Percentiles rank a stretch among this genome's conserved stretches.
phyloP scores from a whole-genome alignment of 2,113 vertebrate genomes.

The Hystrix cristata region DNA sequence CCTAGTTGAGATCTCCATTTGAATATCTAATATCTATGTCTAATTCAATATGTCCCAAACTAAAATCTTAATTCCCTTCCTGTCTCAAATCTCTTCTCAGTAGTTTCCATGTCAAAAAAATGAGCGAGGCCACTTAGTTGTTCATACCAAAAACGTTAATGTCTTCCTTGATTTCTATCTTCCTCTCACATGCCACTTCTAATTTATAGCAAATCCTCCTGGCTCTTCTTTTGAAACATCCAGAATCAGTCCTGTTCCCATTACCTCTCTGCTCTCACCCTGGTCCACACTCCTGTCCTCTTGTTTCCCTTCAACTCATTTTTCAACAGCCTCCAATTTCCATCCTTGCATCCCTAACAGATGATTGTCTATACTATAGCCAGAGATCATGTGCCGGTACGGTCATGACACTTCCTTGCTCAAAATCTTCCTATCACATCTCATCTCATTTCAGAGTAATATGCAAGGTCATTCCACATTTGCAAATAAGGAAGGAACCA shows the following conservation, averaged over 20 bases:
- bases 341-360: background rate
- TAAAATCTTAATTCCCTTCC: background rate
- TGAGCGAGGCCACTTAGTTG: background rate
- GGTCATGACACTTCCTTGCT: background rate
- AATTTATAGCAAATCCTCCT: background rate
- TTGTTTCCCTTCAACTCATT: slow-evolving; percentile 27
- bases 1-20: background rate
- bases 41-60: background rate
- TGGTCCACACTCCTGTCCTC: background rate
- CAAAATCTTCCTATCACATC: background rate
- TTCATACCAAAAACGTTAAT: background rate
- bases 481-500: slow-evolving; percentile 49
- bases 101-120: background rate
- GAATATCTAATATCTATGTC: background rate
- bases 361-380: background rate
- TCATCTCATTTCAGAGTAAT: background rate
- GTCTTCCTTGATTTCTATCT: background rate
- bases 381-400: background rate
- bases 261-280: background rate
- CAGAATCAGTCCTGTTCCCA: background rate
- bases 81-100: background rate
- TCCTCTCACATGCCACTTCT: background rate
- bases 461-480: background rate
- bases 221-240: background rate
- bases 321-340: slow-evolving; percentile 18